Evolutionary conservation across 2,113 vertebrate genomes (phyloP).

Genomic region (Psilopsiagon aurifrons): DNA sequence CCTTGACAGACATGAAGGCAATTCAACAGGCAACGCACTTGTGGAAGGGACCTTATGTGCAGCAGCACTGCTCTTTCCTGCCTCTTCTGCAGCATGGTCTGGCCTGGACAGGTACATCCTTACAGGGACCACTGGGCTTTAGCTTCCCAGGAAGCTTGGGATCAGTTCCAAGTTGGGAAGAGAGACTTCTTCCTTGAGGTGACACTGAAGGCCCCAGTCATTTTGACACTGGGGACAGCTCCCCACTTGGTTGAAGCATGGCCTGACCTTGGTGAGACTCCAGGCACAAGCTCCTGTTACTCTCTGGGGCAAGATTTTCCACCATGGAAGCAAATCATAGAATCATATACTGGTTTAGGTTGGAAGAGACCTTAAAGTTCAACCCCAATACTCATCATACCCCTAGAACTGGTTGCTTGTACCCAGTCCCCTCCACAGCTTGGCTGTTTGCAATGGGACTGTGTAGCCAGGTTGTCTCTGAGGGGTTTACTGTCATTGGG

Average conservation of each 20-base stretch:
- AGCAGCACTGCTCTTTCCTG: neutral
- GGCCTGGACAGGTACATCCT: neutral
- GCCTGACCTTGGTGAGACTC: neutral
- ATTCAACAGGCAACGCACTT: neutral
- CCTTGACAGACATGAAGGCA: neutral
- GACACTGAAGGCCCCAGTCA: neutral
- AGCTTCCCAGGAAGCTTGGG: neutral
- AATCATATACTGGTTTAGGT: neutral
- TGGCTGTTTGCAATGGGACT: neutral
- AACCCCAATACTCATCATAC: neutral
- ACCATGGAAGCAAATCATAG: neutral
- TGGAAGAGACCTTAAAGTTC: neutral
- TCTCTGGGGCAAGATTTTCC: neutral
- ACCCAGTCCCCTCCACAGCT: neutral
- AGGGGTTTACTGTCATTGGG: neutral
- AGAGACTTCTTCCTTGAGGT: neutral
- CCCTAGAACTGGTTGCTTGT: neutral
- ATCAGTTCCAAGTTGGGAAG: neutral
- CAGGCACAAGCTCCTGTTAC: no score
- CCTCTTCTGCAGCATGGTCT: neutral
- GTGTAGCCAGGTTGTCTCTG: neutral
- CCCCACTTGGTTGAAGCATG: neutral
- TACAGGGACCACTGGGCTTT: neutral
- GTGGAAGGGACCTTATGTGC: neutral
- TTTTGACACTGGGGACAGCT: neutral